Evolutionary conservation across 2,797 vertebrate species (phyloP).

Genomic region (Glossophaga mutica): DNA sequence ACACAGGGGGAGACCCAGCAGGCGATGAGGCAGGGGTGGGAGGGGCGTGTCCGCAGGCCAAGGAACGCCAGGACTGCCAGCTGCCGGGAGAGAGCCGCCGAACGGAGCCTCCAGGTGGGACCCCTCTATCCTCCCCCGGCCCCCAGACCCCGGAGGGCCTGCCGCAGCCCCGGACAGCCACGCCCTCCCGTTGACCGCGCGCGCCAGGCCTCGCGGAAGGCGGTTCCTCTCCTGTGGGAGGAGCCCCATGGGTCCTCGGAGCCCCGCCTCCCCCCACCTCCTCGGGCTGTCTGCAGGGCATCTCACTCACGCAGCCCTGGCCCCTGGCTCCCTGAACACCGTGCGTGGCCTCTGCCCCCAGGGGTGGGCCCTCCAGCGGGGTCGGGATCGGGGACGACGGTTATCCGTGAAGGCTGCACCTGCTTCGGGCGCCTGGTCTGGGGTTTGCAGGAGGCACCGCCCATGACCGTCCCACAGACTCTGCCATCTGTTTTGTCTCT

Average conservation of each 20-base stretch:
- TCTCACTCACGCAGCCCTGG: accelerated
- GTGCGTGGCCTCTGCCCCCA: accelerated
- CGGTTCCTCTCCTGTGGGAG: accelerated
- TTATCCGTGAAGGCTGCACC: accelerated
- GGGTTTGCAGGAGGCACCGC: background rate
- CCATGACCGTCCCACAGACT: accelerated
- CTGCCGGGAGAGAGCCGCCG: accelerated
- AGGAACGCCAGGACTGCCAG: accelerated
- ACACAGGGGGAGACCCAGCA: accelerated
- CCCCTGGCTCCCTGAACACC: background rate
- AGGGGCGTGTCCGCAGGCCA: accelerated
- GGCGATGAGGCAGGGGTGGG: accelerated
- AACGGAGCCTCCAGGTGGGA: accelerated
- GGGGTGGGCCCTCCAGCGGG: accelerated
- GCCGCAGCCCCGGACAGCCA: accelerated
- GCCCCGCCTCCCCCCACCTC: accelerated
- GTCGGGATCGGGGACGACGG: accelerated
- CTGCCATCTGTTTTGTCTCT: background rate
- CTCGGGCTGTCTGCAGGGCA: accelerated
- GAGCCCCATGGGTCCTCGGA: accelerated
- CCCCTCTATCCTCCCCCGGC: accelerated
- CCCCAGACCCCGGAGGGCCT: accelerated
- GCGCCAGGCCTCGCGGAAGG: background rate
- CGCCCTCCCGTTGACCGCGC: accelerated
- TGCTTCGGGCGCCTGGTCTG: background rate